Base-by-base conservation (phyloP, 2,113 vertebrate genomes). In the Neogobius melanostomus region DNA sequence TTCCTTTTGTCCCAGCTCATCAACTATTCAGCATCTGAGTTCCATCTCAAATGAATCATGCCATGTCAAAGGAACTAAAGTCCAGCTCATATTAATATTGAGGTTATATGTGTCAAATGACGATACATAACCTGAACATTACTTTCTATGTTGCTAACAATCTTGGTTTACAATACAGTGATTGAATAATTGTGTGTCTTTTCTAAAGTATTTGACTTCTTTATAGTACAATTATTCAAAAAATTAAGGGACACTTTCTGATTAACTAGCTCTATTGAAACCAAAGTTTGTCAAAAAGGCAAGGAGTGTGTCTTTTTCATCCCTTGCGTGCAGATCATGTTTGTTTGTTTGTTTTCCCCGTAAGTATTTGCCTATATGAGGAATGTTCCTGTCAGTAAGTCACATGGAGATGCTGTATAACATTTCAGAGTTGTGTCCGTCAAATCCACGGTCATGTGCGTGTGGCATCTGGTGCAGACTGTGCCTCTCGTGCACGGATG, bases 21-120 rank as follows among this genome's bases (percentile, higher is more conserved):
- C 89, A 93, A 93, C 89, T 92, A 93, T 93, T 93, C 91, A 93
- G 85, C 84, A 88, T 88, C 86, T 86, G 74, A 71, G 87, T 87
- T 80, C 89, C 90, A 82, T 85, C 84, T 82, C 69, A 80, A 84
- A 91, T 92, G 84, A 92, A 90, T 90, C 81, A 90, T 85, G 82
- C 72, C 77, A 62, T 73, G 86, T 89, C 92, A 88, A 44, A 71
- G 69, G 65, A 76, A 76, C 74, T 60, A 75, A 74, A 53, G 87
- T 86, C 87, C 78, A 71, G 77, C 75, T 85, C 84, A 83, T 78
- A 82, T 80, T 82, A 78, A 82, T 84, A 78, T 67, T 63, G 53
- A 73, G 74, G 82, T 81, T 84, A 45, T 47, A 56, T 67, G 66
- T 44, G 67, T 61, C 42, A 61, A 43, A 45, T n/a, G 57, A 42